phyloP scores from a whole-genome alignment of 2,888 invertebrate genomes.

The Psylliodes chrysocephalus region DNA sequence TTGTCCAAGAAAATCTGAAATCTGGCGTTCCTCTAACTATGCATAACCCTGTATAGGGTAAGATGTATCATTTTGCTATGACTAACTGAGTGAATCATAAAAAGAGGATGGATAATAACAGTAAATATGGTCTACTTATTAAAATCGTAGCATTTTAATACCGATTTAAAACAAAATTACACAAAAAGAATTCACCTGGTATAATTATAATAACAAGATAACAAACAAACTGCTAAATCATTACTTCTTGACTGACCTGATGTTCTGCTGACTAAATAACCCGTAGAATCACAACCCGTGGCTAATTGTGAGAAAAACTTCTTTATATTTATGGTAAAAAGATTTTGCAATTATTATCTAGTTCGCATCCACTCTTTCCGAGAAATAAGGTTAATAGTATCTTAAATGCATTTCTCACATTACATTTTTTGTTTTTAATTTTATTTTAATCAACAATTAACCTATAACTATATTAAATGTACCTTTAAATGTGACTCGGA shows the following conservation, averaged over 20 bases:
- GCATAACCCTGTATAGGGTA: too few species aligned
- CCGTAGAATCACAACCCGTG: conserved; percentile 19
- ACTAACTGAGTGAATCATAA: too few species aligned
- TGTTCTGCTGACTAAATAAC: conserved; percentile 30
- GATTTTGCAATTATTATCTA: conserved; percentile 21
- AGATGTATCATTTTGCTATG: too few species aligned
- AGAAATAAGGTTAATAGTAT: conserved; percentile 25
- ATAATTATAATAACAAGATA: too few species aligned
- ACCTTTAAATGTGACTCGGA: too few species aligned
- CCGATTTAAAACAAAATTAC: too few species aligned
- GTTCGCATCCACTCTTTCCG: conserved; percentile 18
- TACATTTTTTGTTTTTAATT: not conserved
- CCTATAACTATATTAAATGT: not conserved
- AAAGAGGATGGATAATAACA: too few species aligned
- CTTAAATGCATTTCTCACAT: conserved; percentile 6
- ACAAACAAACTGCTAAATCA: not conserved
- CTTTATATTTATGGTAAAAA: conserved; percentile 6
- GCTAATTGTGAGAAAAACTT: conserved; percentile 30
- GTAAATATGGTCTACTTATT: too few species aligned
- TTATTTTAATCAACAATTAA: not conserved
- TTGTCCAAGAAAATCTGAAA: too few species aligned
- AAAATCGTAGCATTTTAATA: too few species aligned
- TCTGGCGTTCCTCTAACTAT: too few species aligned
- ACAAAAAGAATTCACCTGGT: too few species aligned
- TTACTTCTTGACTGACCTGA: conserved; percentile 23